Evolutionary conservation across 2,888 invertebrate genomes (phyloP), one percentile per base, ranked within the genome.

Genomic region (Alloscopus bannaensis): DNA sequence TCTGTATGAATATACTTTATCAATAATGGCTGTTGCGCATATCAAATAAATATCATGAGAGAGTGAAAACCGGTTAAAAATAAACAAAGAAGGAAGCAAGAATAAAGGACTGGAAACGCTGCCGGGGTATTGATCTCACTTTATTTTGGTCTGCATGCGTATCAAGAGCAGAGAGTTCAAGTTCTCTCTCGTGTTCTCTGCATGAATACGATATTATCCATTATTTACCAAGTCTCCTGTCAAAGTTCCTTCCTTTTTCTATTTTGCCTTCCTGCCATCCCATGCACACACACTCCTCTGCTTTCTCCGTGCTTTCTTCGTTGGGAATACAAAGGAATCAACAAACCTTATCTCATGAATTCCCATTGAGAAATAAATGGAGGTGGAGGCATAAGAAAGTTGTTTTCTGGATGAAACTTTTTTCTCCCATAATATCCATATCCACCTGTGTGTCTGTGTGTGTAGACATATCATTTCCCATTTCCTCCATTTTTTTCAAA

Each of bases 291-390:
- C n/a, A 50, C 6, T n/a, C 20, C 13, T 2, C 28, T 28, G 26
- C 28, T 16, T 28, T 28, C 16, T 29, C 57, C 28, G 50, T 57
- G 16, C 68, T 55, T 28, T 24, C 36, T 28, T 28, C 36, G 22
- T 52, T 64, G 26, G 45, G 18, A 31, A 62, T 55, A 72, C 73
- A 73, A 73, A 57, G 42, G 65, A 73, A 22, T 45, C 62, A 75
- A 60, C 75, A 68, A 75, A 60, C 59, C 66, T 68, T 60, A 75
- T 75, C 75, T 75, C 66, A 75, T 75, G 75, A 75, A 75, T 66
- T 65, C 66, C 75, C 60, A 75, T 50, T 50, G 42, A 64, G 62
- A 26, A 59, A 50, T 57, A 47, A 72, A 55, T 65, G 57, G 73
- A 65, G 47, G 29, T 11, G 20, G 22, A 64, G 50, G 13, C 28